Evolutionary conservation across 2,113 vertebrate genomes (phyloP).

Genomic region (Ciconia stormi): DNA sequence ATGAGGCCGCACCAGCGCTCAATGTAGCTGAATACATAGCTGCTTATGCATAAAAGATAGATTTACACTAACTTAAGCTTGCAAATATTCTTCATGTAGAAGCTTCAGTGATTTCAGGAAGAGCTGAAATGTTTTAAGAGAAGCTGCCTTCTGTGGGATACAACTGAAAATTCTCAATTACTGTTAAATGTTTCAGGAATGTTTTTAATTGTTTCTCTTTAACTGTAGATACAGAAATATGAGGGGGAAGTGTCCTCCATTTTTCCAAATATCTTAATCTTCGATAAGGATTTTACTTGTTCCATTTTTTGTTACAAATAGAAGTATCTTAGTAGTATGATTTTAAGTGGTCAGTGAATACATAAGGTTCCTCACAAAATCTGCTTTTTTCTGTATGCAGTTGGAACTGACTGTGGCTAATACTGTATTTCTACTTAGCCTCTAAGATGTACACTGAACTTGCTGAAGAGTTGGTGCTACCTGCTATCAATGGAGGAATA

Average conservation of each 20-base stretch:
- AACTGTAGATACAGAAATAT: background rate
- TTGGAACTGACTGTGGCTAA: background rate
- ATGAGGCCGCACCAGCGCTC: background rate
- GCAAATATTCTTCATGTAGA: background rate
- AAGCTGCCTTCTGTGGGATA: background rate
- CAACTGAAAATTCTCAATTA: background rate
- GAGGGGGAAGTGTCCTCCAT: rapidly evolving
- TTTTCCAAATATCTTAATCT: background rate
- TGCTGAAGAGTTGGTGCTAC: background rate
- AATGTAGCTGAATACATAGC: background rate
- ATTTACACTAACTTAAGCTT: background rate
- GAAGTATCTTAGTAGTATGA: background rate
- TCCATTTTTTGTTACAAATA: background rate
- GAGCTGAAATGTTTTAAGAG: background rate
- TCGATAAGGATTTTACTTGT: background rate
- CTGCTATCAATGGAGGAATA: background rate
- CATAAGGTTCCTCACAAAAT: background rate
- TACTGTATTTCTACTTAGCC: background rate
- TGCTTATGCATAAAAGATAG: background rate
- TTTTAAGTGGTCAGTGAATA: background rate
- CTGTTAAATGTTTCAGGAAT: background rate
- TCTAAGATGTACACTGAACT: background rate
- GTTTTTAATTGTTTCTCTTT: background rate
- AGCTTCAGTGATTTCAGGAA: background rate
- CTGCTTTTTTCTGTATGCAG: background rate